Conservation (phyloP, 1,140 invertebrate species). For the Thaumatotibia leucotreta region DNA sequence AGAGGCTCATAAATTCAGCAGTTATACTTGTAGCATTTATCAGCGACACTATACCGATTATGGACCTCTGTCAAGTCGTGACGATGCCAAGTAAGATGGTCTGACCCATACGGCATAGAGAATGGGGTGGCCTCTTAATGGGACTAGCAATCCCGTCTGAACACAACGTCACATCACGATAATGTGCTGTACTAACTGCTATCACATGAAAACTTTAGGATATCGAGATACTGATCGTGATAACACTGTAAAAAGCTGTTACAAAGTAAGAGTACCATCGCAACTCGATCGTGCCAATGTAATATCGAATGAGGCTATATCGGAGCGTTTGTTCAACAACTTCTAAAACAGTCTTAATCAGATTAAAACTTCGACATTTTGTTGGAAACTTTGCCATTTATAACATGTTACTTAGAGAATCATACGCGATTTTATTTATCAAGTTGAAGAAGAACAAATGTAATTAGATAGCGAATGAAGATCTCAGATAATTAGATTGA, state of each 20-base stretch:
- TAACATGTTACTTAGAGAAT: not conserved
- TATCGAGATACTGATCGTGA: not conserved
- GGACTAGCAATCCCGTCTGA: too few relatives aligned
- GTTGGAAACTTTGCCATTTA: not conserved
- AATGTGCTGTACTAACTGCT: too few relatives aligned
- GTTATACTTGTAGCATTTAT: too few relatives aligned
- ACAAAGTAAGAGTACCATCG: not conserved
- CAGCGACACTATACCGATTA: too few relatives aligned
- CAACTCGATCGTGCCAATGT: not conserved
- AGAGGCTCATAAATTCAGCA: too few relatives aligned
- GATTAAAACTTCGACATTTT: constrained; percentile 3
- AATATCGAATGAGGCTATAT: constrained; percentile 1
- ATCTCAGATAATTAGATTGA: not conserved
- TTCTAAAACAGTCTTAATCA: constrained; percentile 6
- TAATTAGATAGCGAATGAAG: not conserved
- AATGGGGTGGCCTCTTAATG: too few relatives aligned
- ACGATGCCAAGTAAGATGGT: too few relatives aligned
- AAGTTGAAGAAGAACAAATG: not conserved
- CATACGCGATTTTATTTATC: constrained; percentile 6
- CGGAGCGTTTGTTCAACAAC: not conserved
- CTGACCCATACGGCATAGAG: too few relatives aligned
- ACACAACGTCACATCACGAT: too few relatives aligned
- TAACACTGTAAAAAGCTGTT: not conserved
- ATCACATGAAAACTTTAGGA: too few relatives aligned
- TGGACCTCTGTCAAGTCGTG: too few relatives aligned